Evolutionary conservation across 2,113 vertebrate genomes (phyloP).

Genomic region (Colossoma macropomum): DNA sequence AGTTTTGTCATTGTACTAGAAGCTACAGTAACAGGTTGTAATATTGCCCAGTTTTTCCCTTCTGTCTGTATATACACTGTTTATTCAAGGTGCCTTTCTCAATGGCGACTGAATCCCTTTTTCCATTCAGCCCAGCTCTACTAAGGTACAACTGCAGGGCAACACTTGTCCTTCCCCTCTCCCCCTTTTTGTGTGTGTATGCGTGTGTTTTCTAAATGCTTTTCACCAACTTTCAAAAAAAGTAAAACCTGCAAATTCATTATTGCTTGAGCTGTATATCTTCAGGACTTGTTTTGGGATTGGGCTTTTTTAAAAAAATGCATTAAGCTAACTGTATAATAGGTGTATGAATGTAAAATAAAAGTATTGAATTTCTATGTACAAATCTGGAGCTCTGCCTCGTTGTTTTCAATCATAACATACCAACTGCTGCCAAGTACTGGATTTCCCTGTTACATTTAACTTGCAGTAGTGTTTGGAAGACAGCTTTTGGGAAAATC

Average conservation of each 20-base stretch:
- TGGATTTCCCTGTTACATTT: no score
- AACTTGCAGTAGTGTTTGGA: no score
- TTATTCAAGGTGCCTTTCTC: conserved; percentile 89
- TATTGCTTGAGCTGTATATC: conserved; percentile 72
- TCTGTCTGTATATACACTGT: conserved; percentile 86
- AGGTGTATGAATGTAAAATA: conserved; percentile 99
- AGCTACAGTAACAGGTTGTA: conserved; percentile 74
- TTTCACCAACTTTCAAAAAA: conserved; percentile 62
- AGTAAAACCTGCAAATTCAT: conserved; percentile 68
- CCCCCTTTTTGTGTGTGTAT: conserved; percentile 51
- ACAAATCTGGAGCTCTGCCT: conserved; percentile 49
- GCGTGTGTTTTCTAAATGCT: conserved; percentile 71
- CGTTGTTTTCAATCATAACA: not conserved
- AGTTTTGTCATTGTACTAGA: conserved; percentile 84
- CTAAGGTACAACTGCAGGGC: conserved; percentile 78
- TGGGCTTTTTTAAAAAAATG: conserved; percentile 83
- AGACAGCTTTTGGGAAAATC: no score
- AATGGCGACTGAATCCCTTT: conserved; percentile 72
- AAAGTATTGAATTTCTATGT: conserved; percentile 86
- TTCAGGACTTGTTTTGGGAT: conserved; percentile 89
- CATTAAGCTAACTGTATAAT: conserved; percentile 94
- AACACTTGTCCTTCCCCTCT: conserved; percentile 62
- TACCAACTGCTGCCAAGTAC: no score
- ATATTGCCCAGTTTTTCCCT: conserved; percentile 62
- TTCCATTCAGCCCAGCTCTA: conserved; percentile 69